Percentiles rank a stretch among this genome's conserved stretches.
Conservation (phyloP, 2,888 invertebrate species). For the Mythimna albipuncta region DNA sequence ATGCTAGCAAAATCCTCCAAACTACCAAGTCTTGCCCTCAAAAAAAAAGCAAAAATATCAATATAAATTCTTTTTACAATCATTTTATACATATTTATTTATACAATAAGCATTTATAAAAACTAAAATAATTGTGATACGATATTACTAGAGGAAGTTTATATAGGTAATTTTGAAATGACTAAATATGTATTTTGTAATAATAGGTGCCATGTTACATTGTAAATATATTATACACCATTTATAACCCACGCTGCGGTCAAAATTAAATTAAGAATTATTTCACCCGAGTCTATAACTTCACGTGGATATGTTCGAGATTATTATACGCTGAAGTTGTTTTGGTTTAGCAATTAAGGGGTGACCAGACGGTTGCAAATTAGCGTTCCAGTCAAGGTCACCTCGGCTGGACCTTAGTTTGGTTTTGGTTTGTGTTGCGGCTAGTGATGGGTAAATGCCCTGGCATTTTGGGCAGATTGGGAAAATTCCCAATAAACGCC, state of each 20-base stretch:
- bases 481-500: too few relatives aligned
- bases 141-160: slow-evolving; percentile 38
- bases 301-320: slow-evolving; percentile 30
- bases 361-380: too few relatives aligned
- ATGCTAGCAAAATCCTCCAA: slow-evolving; percentile 41
- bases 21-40: slow-evolving; percentile 53
- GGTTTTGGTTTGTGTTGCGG: too few relatives aligned
- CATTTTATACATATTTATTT: slow-evolving; percentile 39
- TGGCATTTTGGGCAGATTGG: too few relatives aligned
- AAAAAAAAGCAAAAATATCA: slow-evolving; percentile 56
- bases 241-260: slow-evolving; percentile 8
- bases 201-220: slow-evolving; percentile 54
- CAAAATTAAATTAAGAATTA: slow-evolving; percentile 19
- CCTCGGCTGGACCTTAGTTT: too few relatives aligned
- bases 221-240: slow-evolving; percentile 44
- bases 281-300: neutral
- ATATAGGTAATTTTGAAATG: slow-evolving; percentile 42
- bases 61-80: slow-evolving; percentile 54
- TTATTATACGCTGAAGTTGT: neutral
- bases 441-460: too few relatives aligned
- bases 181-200: slow-evolving; percentile 35
- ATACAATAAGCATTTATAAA: slow-evolving; percentile 60
- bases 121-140: slow-evolving; percentile 56
- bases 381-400: too few relatives aligned
- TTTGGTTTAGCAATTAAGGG: neutral